Evolutionary conservation across 1,140 invertebrate species (phyloP), one percentile per base, ranked within the genome.

Genomic region (Sogatella furcifera): DNA sequence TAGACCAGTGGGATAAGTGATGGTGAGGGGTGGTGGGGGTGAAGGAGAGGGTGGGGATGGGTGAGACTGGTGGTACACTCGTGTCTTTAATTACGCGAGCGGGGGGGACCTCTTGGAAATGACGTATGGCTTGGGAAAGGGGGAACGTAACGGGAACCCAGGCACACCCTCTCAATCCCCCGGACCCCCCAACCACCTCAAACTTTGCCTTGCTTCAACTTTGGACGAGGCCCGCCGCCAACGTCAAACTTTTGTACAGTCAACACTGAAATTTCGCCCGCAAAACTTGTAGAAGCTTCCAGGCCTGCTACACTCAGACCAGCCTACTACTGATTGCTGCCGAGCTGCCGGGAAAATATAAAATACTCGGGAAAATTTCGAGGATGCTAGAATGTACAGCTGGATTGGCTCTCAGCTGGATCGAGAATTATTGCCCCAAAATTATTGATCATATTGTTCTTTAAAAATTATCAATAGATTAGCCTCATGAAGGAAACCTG

Each of bases 171-270:
- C 44, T 6, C 44, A 5, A 19, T 13, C 44, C 46, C 46, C 21
- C 1, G 10, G 1, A 49, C 46, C 46, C 46, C 21, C 15, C 46
- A 15, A n/a, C 17, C 17, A n/a, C 17, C 43, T 44, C 2, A 3
- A 19, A n/a, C 14, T 44, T 44, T 19, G 14, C 43, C 43, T 19
- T 28, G 24, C 24, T 28, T 44, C 15, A 49, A 49, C 46, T 49
- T 22, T 19, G 46, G 21, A 49, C 46, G 9, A 11, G 15, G 46
- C 34, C 11, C 46, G 21, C 46, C 21, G 46, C 46, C 46, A 49
- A 49, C 46, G 46, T 49, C 46, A 49, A 49, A 49, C 46, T 49
- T 49, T 49, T 17, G 46, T 49, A 49, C 46, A 49, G 46, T 49
- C 46, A 49, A 49, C 21, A 49, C 21, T 22, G 21, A 49, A 49